phyloP scores from a whole-genome alignment of 1,140 invertebrate genomes.

The Scylla paramamosain region DNA sequence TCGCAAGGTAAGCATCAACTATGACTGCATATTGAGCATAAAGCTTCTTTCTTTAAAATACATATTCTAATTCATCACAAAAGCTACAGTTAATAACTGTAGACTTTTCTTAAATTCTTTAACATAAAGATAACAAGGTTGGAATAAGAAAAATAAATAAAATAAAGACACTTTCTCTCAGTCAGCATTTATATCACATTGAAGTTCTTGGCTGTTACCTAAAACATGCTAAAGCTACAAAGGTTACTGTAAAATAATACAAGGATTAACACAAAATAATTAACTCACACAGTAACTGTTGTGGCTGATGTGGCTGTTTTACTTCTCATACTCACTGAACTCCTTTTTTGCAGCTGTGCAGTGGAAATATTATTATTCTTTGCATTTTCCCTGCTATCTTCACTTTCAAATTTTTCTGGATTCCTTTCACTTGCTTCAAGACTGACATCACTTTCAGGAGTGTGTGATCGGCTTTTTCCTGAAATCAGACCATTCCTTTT shows the following conservation, averaged over 20 bases:
- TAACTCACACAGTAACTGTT: constrained; percentile 52
- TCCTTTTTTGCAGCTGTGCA: constrained; percentile 37
- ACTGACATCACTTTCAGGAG: constrained; percentile 65
- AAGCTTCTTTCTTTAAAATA: background rate
- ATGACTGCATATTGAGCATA: background rate
- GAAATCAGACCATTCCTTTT: background rate
- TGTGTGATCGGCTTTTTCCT: constrained; percentile 66
- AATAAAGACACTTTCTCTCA: background rate
- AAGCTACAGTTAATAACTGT: background rate
- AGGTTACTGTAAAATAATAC: background rate
- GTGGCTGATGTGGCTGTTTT: constrained; percentile 56
- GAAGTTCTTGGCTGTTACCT: background rate
- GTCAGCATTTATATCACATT: background rate
- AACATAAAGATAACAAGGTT: background rate
- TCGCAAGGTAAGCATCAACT: background rate
- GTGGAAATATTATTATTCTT: constrained; percentile 68
- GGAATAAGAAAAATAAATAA: background rate
- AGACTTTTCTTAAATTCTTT: background rate
- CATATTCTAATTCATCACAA: constrained; percentile 23
- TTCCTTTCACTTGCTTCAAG: constrained; percentile 53
- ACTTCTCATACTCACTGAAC: constrained; percentile 61
- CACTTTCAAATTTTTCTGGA: constrained; percentile 47
- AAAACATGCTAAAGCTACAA: background rate
- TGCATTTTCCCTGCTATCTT: constrained; percentile 54
- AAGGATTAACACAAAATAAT: background rate